Base-by-base conservation (phyloP, 92 coral and sea anemone genomes). In the Umimayanthus kanabou region DNA sequence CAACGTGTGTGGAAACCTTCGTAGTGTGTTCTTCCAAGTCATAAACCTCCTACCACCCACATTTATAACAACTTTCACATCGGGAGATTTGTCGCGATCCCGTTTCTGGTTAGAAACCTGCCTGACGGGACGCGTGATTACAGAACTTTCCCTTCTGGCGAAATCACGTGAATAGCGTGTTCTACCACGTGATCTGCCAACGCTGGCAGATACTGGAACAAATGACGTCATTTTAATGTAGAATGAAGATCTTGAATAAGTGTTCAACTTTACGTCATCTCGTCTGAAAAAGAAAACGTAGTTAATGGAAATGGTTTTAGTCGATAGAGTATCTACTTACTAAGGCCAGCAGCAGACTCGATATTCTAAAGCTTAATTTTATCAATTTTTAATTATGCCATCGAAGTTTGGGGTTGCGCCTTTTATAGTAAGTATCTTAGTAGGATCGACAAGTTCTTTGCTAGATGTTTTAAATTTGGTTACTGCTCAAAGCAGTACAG, bases 1-100 rank as follows among this genome's bases (percentile, higher is more conserved):
- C 57, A 97, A 89, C 37, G 99, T 95, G 76, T 94, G 88, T 33
- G 99, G 99, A 85, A 92, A 95, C 4, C 98, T 95, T 23, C 86
- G 89, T 30, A 97, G 90, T 37, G 99, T 97, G 45, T 94, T 91
- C 77, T 90, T 89, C 97, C 97, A 94, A 45, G 99, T 97, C 79
- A 95, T 86, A 76, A 97, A 97, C 64, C 90, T 92, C 18, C 98
- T 90, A 3, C 99, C 99, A 73, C 99, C 96, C 25, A 97, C 99
- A 77, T 97, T 97, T 10, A 97, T 90, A n/a, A 95, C 90, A 4
- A 95, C 96, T 77, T 95, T 95, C 0, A 80, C 92, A 37, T 91
- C 90, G 47, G 90, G 89, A 39, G 82, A 74, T 30, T 89, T 81
- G 20, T 83, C 66, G 30, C 64, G 78, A 28, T 70, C 42, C 39